Percentiles rank a stretch among this genome's conserved stretches.
These are phyloP conservation scores for Hydrolagus affinis DNA, from an alignment of 2,113 vertebrate species.

Conservation along the genomic window DNA sequence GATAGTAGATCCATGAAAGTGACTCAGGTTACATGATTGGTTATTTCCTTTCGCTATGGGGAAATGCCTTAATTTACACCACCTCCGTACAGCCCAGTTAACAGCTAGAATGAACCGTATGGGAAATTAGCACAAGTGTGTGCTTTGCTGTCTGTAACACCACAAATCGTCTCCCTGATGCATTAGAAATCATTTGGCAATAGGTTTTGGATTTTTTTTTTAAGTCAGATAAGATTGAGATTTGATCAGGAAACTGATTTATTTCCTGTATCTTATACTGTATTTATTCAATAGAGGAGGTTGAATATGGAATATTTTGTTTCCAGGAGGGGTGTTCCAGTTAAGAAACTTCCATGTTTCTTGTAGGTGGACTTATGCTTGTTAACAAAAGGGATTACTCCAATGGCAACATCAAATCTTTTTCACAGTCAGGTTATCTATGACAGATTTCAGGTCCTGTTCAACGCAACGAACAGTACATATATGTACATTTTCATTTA, in stretches of 20 bases:
- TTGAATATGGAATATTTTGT: background rate
- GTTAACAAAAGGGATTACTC: background rate
- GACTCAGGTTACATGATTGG: background rate
- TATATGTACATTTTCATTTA: no score
- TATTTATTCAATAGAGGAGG: background rate
- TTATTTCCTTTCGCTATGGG: background rate
- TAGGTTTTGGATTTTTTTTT: background rate
- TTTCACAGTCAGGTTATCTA: no score
- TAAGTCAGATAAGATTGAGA: background rate
- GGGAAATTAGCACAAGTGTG: no score
- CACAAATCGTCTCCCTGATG: background rate
- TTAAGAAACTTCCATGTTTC: background rate
- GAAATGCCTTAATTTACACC: constrained; percentile 3
- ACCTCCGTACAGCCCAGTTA: background rate
- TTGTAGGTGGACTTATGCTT: background rate
- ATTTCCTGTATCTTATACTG: background rate
- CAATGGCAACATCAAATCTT: background rate
- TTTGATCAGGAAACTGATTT: background rate
- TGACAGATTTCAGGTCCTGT: background rate
- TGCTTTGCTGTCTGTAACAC: background rate
- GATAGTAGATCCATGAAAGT: background rate
- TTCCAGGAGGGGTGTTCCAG: background rate
- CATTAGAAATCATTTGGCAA: background rate
- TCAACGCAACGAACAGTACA: no score
- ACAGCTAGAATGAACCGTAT: background rate